Evolutionary conservation across 2,888 invertebrate species (phyloP).

Genomic region (Pheosia gnoma): DNA sequence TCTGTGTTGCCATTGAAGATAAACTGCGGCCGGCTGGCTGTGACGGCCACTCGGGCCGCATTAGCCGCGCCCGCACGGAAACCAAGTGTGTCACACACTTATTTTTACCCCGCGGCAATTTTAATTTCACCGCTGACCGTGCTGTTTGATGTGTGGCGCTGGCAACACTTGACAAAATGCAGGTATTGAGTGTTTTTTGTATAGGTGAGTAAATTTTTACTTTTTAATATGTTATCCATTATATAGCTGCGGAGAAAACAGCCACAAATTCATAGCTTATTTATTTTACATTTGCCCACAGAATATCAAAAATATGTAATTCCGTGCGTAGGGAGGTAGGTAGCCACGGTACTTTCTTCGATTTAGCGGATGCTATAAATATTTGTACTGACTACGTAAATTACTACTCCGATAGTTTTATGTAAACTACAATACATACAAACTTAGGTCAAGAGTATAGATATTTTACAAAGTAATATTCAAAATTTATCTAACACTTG

Average conservation of each 20-base stretch:
- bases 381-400: too few species aligned
- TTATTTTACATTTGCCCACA: too few species aligned
- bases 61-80: conserved; percentile 73
- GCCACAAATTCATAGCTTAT: too few species aligned
- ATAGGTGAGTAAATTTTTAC: conserved; percentile 28
- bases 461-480: not conserved
- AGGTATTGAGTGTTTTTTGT: conserved; percentile 49
- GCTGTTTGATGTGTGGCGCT: conserved; percentile 74
- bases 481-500: conserved; percentile 7
- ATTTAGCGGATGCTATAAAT: too few species aligned
- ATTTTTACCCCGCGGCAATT: conserved; percentile 78
- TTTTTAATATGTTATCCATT: conserved; percentile 9
- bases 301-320: too few species aligned
- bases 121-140: conserved; percentile 80
- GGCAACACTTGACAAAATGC: conserved; percentile 60
- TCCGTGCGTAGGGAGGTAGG: too few species aligned
- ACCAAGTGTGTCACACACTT: conserved; percentile 79
- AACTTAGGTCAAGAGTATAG: too few species aligned
- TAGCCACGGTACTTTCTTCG: too few species aligned
- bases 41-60: conserved; percentile 79
- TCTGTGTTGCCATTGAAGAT: conserved; percentile 75
- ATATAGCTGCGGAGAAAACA: not conserved
- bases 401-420: too few species aligned
- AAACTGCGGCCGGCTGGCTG: conserved; percentile 73
- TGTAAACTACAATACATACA: too few species aligned